Base-by-base conservation (phyloP, 2,797 vertebrate species). In the Trichosurus vulpecula region DNA sequence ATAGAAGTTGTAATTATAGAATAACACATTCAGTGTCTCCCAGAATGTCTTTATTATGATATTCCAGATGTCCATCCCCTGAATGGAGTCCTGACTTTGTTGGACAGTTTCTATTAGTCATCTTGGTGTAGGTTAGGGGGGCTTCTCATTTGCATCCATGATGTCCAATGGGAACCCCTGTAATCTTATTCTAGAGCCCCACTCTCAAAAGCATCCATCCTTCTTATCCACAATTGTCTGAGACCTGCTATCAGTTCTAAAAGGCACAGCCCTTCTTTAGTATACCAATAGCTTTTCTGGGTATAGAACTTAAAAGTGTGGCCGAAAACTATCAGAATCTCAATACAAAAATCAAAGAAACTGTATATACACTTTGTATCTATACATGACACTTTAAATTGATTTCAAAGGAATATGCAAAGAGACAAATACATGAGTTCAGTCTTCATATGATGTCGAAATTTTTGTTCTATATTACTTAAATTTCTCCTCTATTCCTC, bases 281-380 rank as follows among this genome's bases (percentile, higher is more conserved):
- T 22, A 55, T 91, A 87, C 41, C 74, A 74, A 5, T 90, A 91
- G 13, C 93, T 95, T 94, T 90, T 53, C 53, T 91, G 4, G n/a
- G 22, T 0, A 94, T 61, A 94, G 91, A 94, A 96, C 51, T 27
- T 56, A 95, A 92, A 57, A 91, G 94, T 92, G 51, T 54, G 19
- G 30, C 74, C 95, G 52, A 93, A 55, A 95, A 51, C 54, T 90
- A 96, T 13, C 81, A 93, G 93, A 93, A 58, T 87, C 31, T 93
- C 81, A 90, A 6, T 10, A 61, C 9, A 93, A 47, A 74, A 90
- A 66, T 35, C 56, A 92, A 81, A 96, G 29, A 90, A 94, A 25
- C 3, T 29, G 8, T 4, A 51, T 47, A 87, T 87, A 27, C 3
- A 16, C 9, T 47, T 87, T 81, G n/a, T 41, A 74, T 74, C 35